phyloP scores from a whole-genome alignment of 2,888 invertebrate species.

The Drosophila subquinaria region DNA sequence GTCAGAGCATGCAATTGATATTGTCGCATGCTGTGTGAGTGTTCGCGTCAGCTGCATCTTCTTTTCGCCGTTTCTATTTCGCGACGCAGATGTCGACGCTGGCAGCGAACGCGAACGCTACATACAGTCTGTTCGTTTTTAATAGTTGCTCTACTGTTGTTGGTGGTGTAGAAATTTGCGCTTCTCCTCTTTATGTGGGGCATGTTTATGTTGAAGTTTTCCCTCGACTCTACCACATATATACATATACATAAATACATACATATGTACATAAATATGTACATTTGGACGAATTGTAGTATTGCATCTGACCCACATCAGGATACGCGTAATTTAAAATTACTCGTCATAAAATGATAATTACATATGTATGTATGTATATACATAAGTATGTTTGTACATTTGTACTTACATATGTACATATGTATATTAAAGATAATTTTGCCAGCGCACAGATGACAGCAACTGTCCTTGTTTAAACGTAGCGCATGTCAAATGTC shows the following conservation, averaged over 20 bases:
- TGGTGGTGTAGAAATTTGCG: conserved; percentile 24
- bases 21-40: conserved; percentile 27
- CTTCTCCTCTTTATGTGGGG: conserved; percentile 31
- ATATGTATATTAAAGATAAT: not conserved
- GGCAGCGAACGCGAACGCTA: conserved; percentile 7
- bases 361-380: no score
- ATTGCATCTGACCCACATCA: not conserved
- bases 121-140: conserved; percentile 4
- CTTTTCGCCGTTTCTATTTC: conserved; percentile 25
- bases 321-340: not conserved
- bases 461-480: conserved; percentile 32
- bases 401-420: no score
- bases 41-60: conserved; percentile 15
- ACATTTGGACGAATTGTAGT: not conserved
- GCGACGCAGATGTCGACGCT: conserved; percentile 12
- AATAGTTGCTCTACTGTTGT: conserved; percentile 4
- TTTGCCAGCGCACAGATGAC: conserved; percentile 21
- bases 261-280: not conserved
- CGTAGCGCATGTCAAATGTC: conserved; percentile 51
- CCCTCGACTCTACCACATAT: not conserved
- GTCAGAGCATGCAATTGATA: conserved; percentile 41
- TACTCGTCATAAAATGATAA: not conserved
- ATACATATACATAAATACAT: not conserved
- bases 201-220: conserved; percentile 24
- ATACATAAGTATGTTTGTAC: no score